A percentile compares a stretch with the other conserved stretches of the same genome.
Conservation (phyloP, 2,113 vertebrate species). For the Myotis davidii region DNA sequence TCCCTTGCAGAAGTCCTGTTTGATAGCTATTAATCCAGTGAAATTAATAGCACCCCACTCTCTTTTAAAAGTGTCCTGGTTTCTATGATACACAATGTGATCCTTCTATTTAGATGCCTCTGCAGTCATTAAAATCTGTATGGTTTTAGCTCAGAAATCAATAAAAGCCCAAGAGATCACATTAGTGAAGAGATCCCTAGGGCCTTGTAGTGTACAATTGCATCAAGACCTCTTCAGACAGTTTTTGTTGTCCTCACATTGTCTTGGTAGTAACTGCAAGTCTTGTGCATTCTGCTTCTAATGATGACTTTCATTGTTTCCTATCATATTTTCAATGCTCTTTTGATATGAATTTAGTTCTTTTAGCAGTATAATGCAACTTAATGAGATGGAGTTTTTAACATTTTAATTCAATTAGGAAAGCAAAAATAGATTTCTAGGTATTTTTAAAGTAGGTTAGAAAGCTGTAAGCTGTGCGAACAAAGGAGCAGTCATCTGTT, state of each 20-base stretch:
- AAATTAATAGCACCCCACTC: neutral
- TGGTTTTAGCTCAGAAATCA: neutral
- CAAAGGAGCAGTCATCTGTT: neutral
- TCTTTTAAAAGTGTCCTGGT: neutral
- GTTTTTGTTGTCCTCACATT: neutral
- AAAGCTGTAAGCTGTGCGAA: neutral
- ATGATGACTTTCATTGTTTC: neutral
- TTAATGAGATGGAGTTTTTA: neutral
- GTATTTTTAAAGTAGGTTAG: neutral
- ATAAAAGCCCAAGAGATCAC: neutral
- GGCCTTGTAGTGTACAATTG: neutral
- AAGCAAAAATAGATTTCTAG: neutral
- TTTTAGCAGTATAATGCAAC: neutral
- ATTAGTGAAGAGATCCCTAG: neutral
- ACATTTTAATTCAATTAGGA: slow-evolving; percentile 29
- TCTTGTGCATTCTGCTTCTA: neutral
- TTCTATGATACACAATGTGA: neutral
- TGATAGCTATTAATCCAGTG: neutral
- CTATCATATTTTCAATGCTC: neutral
- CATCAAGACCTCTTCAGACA: neutral
- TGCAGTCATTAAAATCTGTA: neutral
- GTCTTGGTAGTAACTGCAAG: neutral
- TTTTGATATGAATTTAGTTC: neutral
- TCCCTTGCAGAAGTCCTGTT: neutral
- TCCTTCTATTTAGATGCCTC: neutral